phyloP scores from a whole-genome alignment of 2,113 vertebrate genomes.

The Ellobius talpinus region DNA sequence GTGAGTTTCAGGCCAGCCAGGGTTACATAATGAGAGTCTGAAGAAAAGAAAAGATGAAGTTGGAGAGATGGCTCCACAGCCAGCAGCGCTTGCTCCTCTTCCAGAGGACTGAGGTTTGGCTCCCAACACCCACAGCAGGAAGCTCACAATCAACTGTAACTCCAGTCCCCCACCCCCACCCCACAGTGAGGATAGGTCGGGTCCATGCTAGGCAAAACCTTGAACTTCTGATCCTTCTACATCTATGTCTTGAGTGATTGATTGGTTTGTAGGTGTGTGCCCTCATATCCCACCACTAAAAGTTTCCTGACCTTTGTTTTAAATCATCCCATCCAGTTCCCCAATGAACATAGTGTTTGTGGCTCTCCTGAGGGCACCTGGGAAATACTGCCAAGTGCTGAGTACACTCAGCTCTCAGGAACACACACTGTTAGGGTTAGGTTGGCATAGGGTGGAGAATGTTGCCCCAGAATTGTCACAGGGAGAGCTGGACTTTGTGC shows the following conservation, averaged over 20 bases:
- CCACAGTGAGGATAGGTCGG: neutral
- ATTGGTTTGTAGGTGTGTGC: neutral
- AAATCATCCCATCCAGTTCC: fast-evolving
- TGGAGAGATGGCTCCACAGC: neutral
- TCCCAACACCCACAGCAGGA: neutral
- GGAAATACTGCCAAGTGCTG: neutral
- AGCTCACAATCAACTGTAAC: neutral
- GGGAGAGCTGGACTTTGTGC: neutral
- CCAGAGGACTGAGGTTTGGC: neutral
- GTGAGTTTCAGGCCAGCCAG: neutral
- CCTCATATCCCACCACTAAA: neutral
- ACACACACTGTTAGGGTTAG: neutral
- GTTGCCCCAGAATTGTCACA: fast-evolving
- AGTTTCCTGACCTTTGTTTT: neutral
- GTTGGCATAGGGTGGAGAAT: neutral
- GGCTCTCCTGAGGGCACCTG: neutral
- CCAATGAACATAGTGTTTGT: no score
- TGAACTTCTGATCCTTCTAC: neutral
- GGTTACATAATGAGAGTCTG: neutral
- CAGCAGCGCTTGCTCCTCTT: neutral
- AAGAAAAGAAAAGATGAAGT: no score
- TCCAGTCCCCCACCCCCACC: neutral
- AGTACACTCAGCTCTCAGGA: neutral
- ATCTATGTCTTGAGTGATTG: neutral
- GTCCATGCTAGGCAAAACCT: neutral